A percentile compares a stretch with the other conserved stretches of the same genome.
Conservation (phyloP, 2,888 invertebrate species). For the Smittia aterrima region DNA sequence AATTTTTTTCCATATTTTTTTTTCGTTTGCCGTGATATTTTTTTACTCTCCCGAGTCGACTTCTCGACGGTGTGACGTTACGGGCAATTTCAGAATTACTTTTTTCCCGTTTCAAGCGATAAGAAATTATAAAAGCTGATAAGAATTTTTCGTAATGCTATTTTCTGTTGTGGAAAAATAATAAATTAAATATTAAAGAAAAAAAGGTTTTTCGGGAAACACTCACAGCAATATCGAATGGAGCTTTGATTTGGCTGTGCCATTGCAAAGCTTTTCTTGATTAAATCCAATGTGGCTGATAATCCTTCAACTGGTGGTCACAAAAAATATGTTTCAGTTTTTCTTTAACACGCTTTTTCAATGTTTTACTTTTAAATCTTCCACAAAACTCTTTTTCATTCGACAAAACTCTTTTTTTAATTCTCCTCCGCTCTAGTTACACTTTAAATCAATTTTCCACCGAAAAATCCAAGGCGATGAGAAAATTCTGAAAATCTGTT, state of each 20-base stretch:
- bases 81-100: slow-evolving; percentile 40
- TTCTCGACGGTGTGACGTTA: slow-evolving; percentile 32
- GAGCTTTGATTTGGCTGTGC: slow-evolving; percentile 52
- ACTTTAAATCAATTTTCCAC: slow-evolving; percentile 17
- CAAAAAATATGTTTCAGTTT: slow-evolving; percentile 33
- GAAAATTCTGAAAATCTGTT: slow-evolving; percentile 37
- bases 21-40: background rate
- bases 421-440: background rate
- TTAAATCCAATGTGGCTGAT: slow-evolving; percentile 41
- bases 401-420: slow-evolving; percentile 5
- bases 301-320: slow-evolving; percentile 24
- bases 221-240: slow-evolving; percentile 55
- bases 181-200: too few relatives aligned
- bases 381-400: background rate
- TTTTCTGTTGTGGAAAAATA: background rate
- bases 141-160: slow-evolving; percentile 30
- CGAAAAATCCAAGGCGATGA: slow-evolving; percentile 5
- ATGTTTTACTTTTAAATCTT: background rate
- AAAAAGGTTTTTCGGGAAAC: slow-evolving; percentile 11
- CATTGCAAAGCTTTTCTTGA: slow-evolving; percentile 44
- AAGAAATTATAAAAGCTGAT: slow-evolving; percentile 36
- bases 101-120: slow-evolving; percentile 14
- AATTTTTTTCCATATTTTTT: background rate
- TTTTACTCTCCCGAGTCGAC: slow-evolving; percentile 16
- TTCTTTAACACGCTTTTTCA: background rate